Base-by-base conservation (phyloP, 2,888 invertebrate genomes). In the Cantharis flavilabris region DNA sequence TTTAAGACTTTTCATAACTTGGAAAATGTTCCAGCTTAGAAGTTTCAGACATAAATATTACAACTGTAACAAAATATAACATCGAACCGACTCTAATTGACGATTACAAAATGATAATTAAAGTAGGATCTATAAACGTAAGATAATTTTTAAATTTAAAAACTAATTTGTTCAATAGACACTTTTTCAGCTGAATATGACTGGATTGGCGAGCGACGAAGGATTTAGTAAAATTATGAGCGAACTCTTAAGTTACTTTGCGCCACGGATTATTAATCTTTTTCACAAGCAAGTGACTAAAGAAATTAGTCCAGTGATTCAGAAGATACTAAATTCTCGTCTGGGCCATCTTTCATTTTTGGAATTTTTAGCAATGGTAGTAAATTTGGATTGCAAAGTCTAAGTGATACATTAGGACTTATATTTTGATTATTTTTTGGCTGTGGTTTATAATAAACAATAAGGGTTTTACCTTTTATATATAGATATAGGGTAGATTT, bases 251-350 rank as follows among this genome's bases (percentile, higher is more conserved):
- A 67, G 16, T 67, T 3, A 9, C 9, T 11, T 18, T 3, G 18
- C 23, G 13, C 23, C 65, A 9, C 14, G 3, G 11, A 5, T 67
- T n/a, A 67, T 67, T 67, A 67, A 67, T 67, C 3, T 67, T 9
- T 67, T 67, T 23, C 65, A 26, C 26, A 67, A 13, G 5, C 7
- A 67, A 13, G 23, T 78, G 62, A 69, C 74, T 20, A 28, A 75
- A 18, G 33, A 20, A 7, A 14, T 80, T 23, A 76, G 78, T 49
- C 80, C 80, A 26, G 3, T 71, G 20, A 18, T 78, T 3, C 62
- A 72, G 72, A 67, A 69, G 9, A 13, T 69, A 30, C 16, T 76
- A 10, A 78, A 78, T 33, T 30, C 11, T 30, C 23, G 30, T 10
- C 3, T 72, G 9, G 72, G 65, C 5, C 65, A 65, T 67, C 9